Base-by-base conservation (phyloP, 2,888 invertebrate genomes). In the Dolichomitus sp. region DNA sequence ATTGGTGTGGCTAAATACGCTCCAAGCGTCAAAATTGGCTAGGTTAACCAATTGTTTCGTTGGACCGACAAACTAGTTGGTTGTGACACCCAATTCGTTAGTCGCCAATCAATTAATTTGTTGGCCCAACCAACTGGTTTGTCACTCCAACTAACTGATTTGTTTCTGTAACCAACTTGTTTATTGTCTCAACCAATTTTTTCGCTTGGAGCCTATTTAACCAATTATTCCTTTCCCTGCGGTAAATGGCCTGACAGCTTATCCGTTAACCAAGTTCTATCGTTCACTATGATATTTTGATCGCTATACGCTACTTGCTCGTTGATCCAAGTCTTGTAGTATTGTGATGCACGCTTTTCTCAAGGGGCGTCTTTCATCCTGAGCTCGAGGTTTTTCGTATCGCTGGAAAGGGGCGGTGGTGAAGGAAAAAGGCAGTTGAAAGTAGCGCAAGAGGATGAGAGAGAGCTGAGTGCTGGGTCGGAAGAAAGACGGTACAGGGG, bases 401-500 rank as follows among this genome's bases (percentile, higher is more conserved):
- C 48, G 68, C 63, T 76, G 42, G 48, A 57, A 63, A 37, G 50
- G 54, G 68, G 48, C 37, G 61, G n/a, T 19, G 40, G 42, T 17
- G 33, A 27, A 19, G 54, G 61, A 74, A 33, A 33, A 68, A 33
- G 59, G 42, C 33, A 63, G 40, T 9, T 45, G 48, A 52, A 78
- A 14, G 40, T 48, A 45, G 69, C 37, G 66, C 50, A 50, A 69
- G 69, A 42, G 72, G n/a, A 48, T 63, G 65, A 54, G 75, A 57
- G 63, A 52, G 69, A 61, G 66, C 33, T 42, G n/a, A 45, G 54
- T 48, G 61, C 2, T 23, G 73, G 74, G 45, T 52, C 45, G 68
- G 57, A 52, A 76, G 75, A 76, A 80, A 77, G 48, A 74, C 12
- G 57, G 45, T 52, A 68, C 30, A 73, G 74, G 70, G 75, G 78